phyloP scores from a whole-genome alignment of 2,888 invertebrate species.

The Augochlorella aurata region DNA sequence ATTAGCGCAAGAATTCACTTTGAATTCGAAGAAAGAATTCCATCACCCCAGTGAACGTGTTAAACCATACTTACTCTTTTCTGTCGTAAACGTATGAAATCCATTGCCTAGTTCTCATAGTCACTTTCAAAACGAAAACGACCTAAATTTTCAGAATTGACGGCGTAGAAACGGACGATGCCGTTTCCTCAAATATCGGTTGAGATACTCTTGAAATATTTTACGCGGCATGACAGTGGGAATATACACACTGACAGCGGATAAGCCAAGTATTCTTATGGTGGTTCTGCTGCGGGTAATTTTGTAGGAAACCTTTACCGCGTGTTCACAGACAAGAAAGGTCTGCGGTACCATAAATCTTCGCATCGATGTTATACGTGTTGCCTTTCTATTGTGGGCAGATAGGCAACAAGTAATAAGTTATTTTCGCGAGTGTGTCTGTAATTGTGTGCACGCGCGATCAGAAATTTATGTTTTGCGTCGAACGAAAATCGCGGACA shows the following conservation, averaged over 20 bases:
- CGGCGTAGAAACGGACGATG: neutral
- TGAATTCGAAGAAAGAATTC: neutral
- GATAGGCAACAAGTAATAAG: slow-evolving; percentile 56
- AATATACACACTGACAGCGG: neutral
- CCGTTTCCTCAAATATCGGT: neutral
- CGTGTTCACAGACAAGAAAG: slow-evolving; percentile 22
- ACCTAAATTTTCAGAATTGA: neutral
- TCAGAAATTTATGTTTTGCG: slow-evolving; percentile 47
- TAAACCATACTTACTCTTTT: neutral
- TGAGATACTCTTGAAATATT: neutral
- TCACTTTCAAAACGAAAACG: neutral
- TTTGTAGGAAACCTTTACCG: slow-evolving; percentile 29
- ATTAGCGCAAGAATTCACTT: too few species aligned
- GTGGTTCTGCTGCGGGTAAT: slow-evolving; percentile 29
- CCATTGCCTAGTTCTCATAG: neutral
- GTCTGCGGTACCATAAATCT: slow-evolving; percentile 35
- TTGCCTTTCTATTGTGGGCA: slow-evolving; percentile 43
- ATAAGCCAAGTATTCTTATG: slow-evolving; percentile 23
- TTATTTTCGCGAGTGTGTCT: slow-evolving; percentile 46
- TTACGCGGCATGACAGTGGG: neutral
- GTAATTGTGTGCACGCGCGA: slow-evolving; percentile 38
- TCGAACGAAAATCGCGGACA: slow-evolving; percentile 34
- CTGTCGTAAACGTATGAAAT: neutral
- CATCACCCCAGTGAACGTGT: too few species aligned
- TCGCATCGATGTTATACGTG: slow-evolving; percentile 45